Evolutionary conservation across 2,113 vertebrate species (phyloP).

Genomic region (Daphoenositta chrysoptera): DNA sequence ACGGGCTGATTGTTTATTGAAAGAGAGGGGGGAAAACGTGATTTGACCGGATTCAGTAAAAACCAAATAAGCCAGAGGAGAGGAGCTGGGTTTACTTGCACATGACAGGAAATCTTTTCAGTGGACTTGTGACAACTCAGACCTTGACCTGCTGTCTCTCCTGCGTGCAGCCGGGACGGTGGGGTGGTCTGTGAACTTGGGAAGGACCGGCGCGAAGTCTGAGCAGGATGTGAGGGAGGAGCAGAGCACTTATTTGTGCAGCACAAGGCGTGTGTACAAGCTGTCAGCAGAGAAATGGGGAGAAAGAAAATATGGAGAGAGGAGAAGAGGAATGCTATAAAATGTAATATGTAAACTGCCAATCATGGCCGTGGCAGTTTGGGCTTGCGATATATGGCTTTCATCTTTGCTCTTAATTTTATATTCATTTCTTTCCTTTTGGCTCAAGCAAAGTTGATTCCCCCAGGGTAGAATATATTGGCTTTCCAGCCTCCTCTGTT

Average conservation of each 20-base stretch:
- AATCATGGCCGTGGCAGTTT: background rate
- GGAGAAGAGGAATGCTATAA: conserved; percentile 16
- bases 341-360: conserved; percentile 29
- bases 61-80: background rate
- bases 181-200: background rate
- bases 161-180: background rate
- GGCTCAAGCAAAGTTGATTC: background rate
- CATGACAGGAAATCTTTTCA: background rate
- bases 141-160: background rate
- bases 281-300: conserved; percentile 9
- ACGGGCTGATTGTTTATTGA: conserved; percentile 32
- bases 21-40: background rate
- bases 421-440: background rate
- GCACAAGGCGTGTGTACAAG: background rate
- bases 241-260: background rate
- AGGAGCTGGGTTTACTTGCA: background rate
- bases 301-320: background rate
- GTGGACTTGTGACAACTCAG: background rate
- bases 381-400: background rate
- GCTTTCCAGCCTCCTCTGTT: background rate
- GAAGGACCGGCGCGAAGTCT: background rate
- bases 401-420: conserved; percentile 17
- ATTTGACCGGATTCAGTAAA: conserved; percentile 4
- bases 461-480: background rate
- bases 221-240: conserved; percentile 12